Base-by-base conservation (phyloP, 2,797 vertebrate genomes). In the Sciurus vulgaris region DNA sequence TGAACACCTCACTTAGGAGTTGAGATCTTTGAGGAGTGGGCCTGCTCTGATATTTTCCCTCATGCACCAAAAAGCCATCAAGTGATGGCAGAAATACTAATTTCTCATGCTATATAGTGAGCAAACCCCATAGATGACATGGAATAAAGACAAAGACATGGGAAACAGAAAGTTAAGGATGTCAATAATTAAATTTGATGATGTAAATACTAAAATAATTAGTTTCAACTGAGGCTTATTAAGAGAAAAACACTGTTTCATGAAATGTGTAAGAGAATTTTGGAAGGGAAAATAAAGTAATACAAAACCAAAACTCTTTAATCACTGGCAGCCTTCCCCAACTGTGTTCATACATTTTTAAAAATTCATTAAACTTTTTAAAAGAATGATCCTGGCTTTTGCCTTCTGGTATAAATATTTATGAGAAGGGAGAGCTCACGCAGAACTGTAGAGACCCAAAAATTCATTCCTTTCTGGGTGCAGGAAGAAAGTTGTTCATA, bases 391-490 rank as follows among this genome's bases (percentile, higher is more conserved):
- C 44, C 41, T 97, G 70, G 35, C 22, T 89, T 90, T 95, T 74
- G 92, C 96, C 89, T 90, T 93, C 83, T 81, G 70, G 6, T 93
- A 89, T 98, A 97, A 98, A 97, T 98, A 97, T 98, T 97, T 96
- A 94, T 91, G 72, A 96, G 94, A 93, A 90, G 94, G 74, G 86
- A 96, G 59, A 78, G 35, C 76, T 97, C 77, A 89, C 77, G 69
- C 41, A 92, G 76, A 0, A 77, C 65, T 44, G 63, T 49, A 81
- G 44, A 82, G 79, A 22, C 49, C 38, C 67, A 6, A 56, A 91
- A 87, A 47, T 87, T 76, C 61, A n/a, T 86, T 79, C 38, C 24
- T 91, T 82, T 88, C 79, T 73, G 24, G 47, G 33, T 83, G 3
- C 38, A 82, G 20, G n/a, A 51, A 93, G 49, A 79, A 88, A 70